Base-by-base conservation (phyloP, 2,888 invertebrate species). In the Saturnia japonica region DNA sequence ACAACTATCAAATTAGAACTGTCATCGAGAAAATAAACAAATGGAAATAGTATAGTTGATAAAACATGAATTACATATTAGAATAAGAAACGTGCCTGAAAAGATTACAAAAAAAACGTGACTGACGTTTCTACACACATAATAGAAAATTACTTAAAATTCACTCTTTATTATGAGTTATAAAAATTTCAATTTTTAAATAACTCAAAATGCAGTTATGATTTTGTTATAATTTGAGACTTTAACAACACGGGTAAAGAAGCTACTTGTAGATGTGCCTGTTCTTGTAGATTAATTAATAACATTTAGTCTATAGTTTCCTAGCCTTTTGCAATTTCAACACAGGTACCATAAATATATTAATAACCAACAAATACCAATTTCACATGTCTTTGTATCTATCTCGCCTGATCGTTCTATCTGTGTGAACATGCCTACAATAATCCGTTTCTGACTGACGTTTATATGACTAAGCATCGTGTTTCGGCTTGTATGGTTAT, bases 291-390 rank as follows among this genome's bases (percentile, higher is more conserved):
- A 51, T 51, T 3, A 51, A 51, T 51, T 4, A 51, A 51, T 11
- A 19, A 22, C 8, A 54, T 54, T 54, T 22, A 54, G 22, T 54
- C 9, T 6, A 60, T 3, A 25, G 14, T 28, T 60, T 60, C 14
- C 28, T 2, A 60, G 57, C 25, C 1, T 25, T 25, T 60, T 60
- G 57, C 25, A 28, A 14, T 28, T 60, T 14, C 14, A 54, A 9
- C 54, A 54, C 7, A 60, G 25, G 25, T 60, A 60, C 57, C 57
- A 60, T 28, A 28, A 14, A 60, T 69, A 19, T 2, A 51, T 60
- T 66, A 88, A 85, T 86, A 83, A 85, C 85, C 86, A 85, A 85
- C 87, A 86, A 86, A 88, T 64, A 85, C 84, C 86, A 89, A 88
- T 89, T 87, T 86, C 85, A 79, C 80, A 81, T 85, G 84, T 87